phyloP scores from a whole-genome alignment of 2,113 vertebrate species.

The Mirza zaza region DNA sequence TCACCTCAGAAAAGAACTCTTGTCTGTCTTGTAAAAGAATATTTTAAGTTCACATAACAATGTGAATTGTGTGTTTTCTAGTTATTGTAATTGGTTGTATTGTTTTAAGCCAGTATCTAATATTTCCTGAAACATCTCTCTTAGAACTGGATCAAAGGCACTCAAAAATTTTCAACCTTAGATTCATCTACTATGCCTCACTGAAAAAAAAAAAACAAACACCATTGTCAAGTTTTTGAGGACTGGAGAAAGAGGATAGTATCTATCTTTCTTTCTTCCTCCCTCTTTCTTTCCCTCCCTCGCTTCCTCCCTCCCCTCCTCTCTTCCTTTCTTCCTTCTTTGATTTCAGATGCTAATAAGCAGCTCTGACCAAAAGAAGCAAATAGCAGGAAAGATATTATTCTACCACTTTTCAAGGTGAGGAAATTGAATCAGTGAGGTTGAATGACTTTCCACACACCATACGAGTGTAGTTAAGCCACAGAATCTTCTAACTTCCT shows the following conservation, averaged over 20 bases:
- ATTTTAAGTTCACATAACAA: conserved; percentile 37
- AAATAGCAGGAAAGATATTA: background rate
- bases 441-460: background rate
- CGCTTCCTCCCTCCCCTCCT: background rate
- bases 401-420: background rate
- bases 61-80: background rate
- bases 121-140: conserved; percentile 40
- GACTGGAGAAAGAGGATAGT: background rate
- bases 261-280: background rate
- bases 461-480: background rate
- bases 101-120: conserved; percentile 12
- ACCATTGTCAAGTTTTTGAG: background rate
- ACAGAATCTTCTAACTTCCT: background rate
- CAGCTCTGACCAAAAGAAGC: background rate
- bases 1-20: background rate
- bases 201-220: background rate
- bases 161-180: conserved; percentile 46
- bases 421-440: background rate
- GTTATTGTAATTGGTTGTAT: background rate
- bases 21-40: conserved; percentile 18
- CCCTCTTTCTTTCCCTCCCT: too few species aligned
- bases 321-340: background rate
- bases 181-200: background rate
- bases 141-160: conserved; percentile 32
- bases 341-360: background rate